A percentile compares a stretch with the other conserved stretches of the same genome.
Evolutionary conservation across 2,888 invertebrate genomes (phyloP).

Genomic region (Mesochorus sp.): DNA sequence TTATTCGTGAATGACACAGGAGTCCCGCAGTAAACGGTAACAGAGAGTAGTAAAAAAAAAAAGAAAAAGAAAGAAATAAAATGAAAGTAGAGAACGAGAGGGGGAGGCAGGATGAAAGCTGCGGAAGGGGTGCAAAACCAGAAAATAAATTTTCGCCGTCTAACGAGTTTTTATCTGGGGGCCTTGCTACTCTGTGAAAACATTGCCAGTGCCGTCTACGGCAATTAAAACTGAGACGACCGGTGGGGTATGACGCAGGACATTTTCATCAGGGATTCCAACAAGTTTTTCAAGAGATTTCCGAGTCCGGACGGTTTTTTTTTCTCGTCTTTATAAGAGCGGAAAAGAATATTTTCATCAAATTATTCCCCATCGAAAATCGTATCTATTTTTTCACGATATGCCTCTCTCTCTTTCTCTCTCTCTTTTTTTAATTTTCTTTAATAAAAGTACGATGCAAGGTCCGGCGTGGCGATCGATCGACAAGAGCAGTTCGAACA

Average conservation of each 20-base stretch:
- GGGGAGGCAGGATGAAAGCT: conserved; percentile 56
- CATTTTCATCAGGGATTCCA: conserved; percentile 39
- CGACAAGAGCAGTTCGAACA: conserved; percentile 23
- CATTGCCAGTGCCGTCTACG: conserved; percentile 52
- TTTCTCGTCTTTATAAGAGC: not conserved
- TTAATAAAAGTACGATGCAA: conserved; percentile 33
- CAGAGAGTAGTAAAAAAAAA: not conserved
- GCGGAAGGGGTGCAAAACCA: conserved; percentile 42
- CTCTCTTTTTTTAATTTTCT: too few relatives aligned
- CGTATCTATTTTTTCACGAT: not conserved
- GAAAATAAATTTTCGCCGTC: conserved; percentile 78
- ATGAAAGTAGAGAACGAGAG: conserved; percentile 51
- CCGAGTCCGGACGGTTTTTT: not conserved
- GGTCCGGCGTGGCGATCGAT: conserved; percentile 49
- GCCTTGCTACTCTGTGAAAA: conserved; percentile 56
- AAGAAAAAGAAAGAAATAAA: not conserved
- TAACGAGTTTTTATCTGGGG: conserved; percentile 80
- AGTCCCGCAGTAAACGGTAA: conserved; percentile 4
- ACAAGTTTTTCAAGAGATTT: conserved; percentile 36
- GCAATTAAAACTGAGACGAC: conserved; percentile 74
- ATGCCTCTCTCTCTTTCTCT: too few relatives aligned
- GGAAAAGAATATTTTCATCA: too few relatives aligned
- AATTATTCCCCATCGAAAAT: too few relatives aligned
- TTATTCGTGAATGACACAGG: conserved; percentile 24
- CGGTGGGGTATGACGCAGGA: conserved; percentile 62